phyloP scores from a whole-genome alignment of 2,888 invertebrate species.

The Cryptus armator region DNA sequence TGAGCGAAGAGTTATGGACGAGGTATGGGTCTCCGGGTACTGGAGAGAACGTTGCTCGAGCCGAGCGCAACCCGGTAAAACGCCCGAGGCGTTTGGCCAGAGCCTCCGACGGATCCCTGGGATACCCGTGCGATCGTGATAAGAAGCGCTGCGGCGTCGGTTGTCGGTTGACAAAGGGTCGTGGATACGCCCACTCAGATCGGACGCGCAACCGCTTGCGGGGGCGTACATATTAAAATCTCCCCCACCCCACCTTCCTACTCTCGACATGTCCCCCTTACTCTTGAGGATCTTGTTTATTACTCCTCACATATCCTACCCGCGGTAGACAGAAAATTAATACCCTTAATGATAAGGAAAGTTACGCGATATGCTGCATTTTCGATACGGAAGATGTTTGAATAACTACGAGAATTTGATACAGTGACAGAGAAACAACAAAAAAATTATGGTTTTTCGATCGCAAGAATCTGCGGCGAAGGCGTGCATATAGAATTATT shows the following conservation, averaged over 20 bases:
- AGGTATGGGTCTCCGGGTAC: conserved; percentile 41
- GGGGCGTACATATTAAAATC: conserved; percentile 83
- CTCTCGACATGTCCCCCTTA: conserved; percentile 45
- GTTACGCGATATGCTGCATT: conserved; percentile 12
- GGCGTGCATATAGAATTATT: conserved; percentile 66
- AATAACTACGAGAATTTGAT: background rate
- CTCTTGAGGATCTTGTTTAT: conserved; percentile 77
- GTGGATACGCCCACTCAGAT: conserved; percentile 81
- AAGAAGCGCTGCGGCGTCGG: conserved; percentile 80
- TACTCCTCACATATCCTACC: conserved; percentile 34
- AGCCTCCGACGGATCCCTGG: conserved; percentile 53
- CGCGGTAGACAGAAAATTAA: conserved; percentile 35
- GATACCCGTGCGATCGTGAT: conserved; percentile 78
- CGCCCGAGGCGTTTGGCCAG: conserved; percentile 29
- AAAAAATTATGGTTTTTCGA: background rate
- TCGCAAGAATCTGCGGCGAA: background rate
- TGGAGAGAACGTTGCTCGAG: background rate
- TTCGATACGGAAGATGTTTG: conserved; percentile 4
- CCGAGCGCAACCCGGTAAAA: conserved; percentile 34
- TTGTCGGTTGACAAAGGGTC: conserved; percentile 83
- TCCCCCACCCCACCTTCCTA: conserved; percentile 65
- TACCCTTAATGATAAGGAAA: conserved; percentile 7
- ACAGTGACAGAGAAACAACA: background rate
- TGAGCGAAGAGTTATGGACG: conserved; percentile 76
- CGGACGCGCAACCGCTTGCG: conserved; percentile 81